Base-by-base conservation (phyloP, 2,113 vertebrate genomes). In the Otocyon megalotis region DNA sequence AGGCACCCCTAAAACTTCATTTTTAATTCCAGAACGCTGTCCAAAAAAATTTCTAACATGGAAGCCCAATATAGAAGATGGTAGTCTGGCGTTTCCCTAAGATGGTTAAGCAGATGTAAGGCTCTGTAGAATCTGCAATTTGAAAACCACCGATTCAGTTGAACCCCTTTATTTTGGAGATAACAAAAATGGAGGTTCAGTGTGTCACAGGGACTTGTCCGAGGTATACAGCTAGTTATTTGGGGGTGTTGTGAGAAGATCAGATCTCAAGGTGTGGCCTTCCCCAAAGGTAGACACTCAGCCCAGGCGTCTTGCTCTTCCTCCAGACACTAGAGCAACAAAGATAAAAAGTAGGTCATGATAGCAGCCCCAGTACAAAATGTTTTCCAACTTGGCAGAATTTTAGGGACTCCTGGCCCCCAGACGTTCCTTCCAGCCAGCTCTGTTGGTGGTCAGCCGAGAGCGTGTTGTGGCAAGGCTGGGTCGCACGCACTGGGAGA, bases 381-480 rank as follows among this genome's bases (percentile, higher is more conserved):
- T 65, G n/a, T 35, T 74, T 65, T 82, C 56, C 37, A 19, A 1
- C 24, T 12, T 53, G n/a, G 67, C 50, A 80, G 48, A 30, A 30
- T 19, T n/a, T 54, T 54, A 35, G 65, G 35, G 56, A 19, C 72
- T 48, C 32, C 62, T n/a, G 71, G 71, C 8, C 63, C 35, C 16
- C 26, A 0, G 30, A 58, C 2, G 1, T 2, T 9, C 58, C 74
- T 50, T 63, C 10, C 9, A 0, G 62, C n/a, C n/a, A 19, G n/a
- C 20, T 32, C 53, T 50, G 2, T 13, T 4, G 16, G 65, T 56
- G 35, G 56, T 56, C 56, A 13, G 20, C 16, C 2, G 0, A 22
- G 19, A 9, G 54, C 14, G 0, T 28, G 1, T 3, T 10, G 37
- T 2, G 1, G 72, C 28, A 13, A 35, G 43, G 15, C 60, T 15